Base-by-base conservation (phyloP, 2,113 vertebrate genomes). In the Ciconia boyciana region DNA sequence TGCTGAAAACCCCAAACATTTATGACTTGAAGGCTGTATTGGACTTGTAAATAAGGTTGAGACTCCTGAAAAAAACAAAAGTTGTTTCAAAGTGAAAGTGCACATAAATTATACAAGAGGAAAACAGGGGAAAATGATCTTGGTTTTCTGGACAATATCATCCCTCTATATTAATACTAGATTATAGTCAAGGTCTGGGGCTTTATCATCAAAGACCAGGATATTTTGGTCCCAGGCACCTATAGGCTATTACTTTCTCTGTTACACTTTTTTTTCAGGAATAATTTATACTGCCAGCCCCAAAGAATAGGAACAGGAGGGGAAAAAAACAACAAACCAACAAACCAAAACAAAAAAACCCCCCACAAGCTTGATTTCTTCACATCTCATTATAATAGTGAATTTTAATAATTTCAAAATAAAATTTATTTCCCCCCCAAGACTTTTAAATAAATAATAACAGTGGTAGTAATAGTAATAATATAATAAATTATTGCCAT, bases 371-470 rank as follows among this genome's bases (percentile, higher is more conserved):
- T 52, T 48, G 16, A 11, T 88, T 80, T 96, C 25, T 77, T 86
- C 54, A 54, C 15, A 69, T 26, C 16, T 79, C 29, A 52, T 80
- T 93, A 36, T 61, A 89, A 55, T 7, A 83, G 4, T n/a, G 32
- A 93, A 84, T 68, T 78, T 79, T 48, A 93, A 72, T 71, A 83
- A 83, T 91, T 87, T 94, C 36, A 91, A 76, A 94, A 79, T 79
- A 83, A 90, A 96, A 93, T 85, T 2, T 48, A 69, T 93, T 78
- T 9, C 2, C 21, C 43, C 41, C 48, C 13, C 16, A 91, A 88
- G 78, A 72, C 43, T 54, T 89, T 83, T 76, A 93, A 94, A 95
- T 78, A 91, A 93, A 72, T 89, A 64, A 84, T 84, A 92, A 58
- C 15, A 41, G 31, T 44, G 18, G n/a, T 84, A 22, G 39, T 62